Evolutionary conservation across 2,113 vertebrate genomes (phyloP).

Genomic region (Xyrauchen texanus): DNA sequence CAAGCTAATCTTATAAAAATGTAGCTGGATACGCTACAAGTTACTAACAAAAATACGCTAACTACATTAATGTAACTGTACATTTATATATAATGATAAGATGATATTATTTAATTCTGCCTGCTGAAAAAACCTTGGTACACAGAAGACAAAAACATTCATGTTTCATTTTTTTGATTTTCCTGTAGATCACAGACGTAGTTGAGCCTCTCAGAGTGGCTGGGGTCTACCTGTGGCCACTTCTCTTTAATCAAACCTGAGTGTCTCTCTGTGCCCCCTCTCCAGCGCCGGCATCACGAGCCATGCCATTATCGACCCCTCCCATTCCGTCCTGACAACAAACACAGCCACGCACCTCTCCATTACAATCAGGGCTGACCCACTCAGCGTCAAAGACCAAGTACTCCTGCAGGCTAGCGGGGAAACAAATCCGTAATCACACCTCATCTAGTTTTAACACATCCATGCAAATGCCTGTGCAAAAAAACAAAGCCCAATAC

Average conservation of each 20-base stretch:
- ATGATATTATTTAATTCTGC: no score
- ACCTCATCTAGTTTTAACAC: constrained; percentile 30
- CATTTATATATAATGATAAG: no score
- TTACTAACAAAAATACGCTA: no score
- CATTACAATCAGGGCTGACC: constrained; percentile 49
- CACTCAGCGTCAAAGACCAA: constrained; percentile 39
- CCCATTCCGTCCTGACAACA: constrained; percentile 43
- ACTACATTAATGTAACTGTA: no score
- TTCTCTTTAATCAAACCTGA: constrained; percentile 35
- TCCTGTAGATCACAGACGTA: constrained; percentile 19
- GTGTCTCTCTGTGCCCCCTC: constrained; percentile 18
- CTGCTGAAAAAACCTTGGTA: background rate
- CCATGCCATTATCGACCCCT: constrained; percentile 29
- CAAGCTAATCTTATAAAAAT: no score
- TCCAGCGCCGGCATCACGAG: background rate
- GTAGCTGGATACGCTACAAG: no score
- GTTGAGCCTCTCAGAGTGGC: constrained; percentile 31
- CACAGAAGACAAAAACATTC: background rate
- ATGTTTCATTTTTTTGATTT: background rate
- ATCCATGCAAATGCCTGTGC: background rate
- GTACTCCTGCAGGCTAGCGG: constrained; percentile 32
- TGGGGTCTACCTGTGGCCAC: constrained; percentile 35
- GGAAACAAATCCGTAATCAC: constrained; percentile 49
- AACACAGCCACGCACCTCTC: constrained; percentile 48
- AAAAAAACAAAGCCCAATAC: no score